Conservation (phyloP, 2,888 invertebrate genomes). For the Limenitis camilla region DNA sequence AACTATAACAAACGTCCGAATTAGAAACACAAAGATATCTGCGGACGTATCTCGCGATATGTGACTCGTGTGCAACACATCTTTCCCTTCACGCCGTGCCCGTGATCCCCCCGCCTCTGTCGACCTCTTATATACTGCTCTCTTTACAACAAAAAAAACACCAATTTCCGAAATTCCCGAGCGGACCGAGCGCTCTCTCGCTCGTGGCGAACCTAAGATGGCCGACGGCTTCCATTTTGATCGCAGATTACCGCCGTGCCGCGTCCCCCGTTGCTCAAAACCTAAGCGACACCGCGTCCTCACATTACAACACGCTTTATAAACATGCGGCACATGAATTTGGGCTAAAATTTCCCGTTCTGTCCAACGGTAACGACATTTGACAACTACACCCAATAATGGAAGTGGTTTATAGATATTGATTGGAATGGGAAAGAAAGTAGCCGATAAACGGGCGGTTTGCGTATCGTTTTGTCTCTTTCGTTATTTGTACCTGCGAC, state of each 20-base stretch:
- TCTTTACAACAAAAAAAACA: constrained; percentile 74
- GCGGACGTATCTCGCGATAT: constrained; percentile 39
- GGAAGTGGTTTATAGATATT: constrained; percentile 43
- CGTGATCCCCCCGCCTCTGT: constrained; percentile 60
- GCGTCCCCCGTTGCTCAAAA: constrained; percentile 63
- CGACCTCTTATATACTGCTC: constrained; percentile 73
- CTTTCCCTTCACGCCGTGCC: constrained; percentile 74
- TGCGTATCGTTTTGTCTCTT: constrained; percentile 61
- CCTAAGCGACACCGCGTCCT: constrained; percentile 58
- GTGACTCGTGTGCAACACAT: constrained; percentile 37
- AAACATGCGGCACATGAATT: constrained; percentile 67
- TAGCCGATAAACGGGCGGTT: constrained; percentile 43
- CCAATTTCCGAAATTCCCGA: constrained; percentile 73
- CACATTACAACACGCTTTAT: constrained; percentile 48
- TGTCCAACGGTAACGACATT: constrained; percentile 48
- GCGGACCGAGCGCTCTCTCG: constrained; percentile 64
- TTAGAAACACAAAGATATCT: constrained; percentile 30
- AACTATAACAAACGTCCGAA: neutral
- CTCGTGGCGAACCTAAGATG: constrained; percentile 71
- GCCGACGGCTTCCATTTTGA: constrained; percentile 73
- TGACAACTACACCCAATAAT: constrained; percentile 5
- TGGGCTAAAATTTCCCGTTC: constrained; percentile 68
- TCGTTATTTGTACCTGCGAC: constrained; percentile 29
- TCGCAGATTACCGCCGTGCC: constrained; percentile 64
- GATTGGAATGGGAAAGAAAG: constrained; percentile 51